Base-by-base conservation (phyloP, 2,113 vertebrate species). In the Oreochromis spilurus region DNA sequence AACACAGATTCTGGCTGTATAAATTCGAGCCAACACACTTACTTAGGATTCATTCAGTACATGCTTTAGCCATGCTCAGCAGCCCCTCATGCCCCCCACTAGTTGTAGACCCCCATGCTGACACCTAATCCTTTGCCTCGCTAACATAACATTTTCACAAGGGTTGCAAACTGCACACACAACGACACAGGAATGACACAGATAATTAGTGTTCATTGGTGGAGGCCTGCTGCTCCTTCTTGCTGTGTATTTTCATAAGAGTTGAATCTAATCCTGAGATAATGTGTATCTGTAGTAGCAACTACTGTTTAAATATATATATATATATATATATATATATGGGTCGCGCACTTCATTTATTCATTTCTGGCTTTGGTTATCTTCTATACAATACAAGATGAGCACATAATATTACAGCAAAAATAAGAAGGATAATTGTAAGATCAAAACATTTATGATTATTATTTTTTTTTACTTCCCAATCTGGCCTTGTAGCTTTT, bases 71-170 rank as follows among this genome's bases (percentile, higher is more conserved):
- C 34, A 48, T 17, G 31, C 57, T 31, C 60, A 13, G 53, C 70
- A 8, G 21, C 29, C 11, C 36, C 14, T 16, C 34, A 13, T 38
- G 11, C 19, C 81, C 81, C 21, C 81, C 58, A 26, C 82, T 83
- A 81, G 79, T 78, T 36, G 26, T 24, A 70, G 67, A 83, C 92
- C 82, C 88, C 70, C 84, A 45, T 19, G 38, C 92, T 53, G 92
- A 95, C 94, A 95, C 93, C 93, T 92, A 95, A 96, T 94, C 94
- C 93, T 86, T 89, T 89, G 70, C 88, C 83, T 79, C 43, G 82
- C 95, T 95, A 94, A 90, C 93, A 95, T 94, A 95, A 96, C 94
- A 96, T 96, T 96, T 96, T 96, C 93, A 94, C 91, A 95, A 92
- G 94, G 93, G 91, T 90, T 91, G 75, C 89, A 90, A 88, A 86